Percentiles rank a stretch among this genome's conserved stretches.
Evolutionary conservation across 2,797 vertebrate genomes (phyloP).

Genomic region (Sylvilagus floridanus): DNA sequence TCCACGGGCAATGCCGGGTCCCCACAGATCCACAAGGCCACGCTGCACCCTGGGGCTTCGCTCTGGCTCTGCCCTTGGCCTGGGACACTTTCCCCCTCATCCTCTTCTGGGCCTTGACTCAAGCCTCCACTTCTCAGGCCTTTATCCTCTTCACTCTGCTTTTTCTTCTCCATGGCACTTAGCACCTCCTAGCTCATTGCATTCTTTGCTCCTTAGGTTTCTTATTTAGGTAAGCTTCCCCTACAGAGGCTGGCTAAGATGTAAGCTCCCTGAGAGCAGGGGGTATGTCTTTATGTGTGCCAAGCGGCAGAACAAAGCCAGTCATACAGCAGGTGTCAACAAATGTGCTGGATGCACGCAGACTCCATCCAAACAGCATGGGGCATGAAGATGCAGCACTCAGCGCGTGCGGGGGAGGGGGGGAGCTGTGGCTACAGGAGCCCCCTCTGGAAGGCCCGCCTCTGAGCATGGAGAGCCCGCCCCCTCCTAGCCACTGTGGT

Average conservation of each 20-base stretch:
- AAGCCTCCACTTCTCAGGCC: not conserved
- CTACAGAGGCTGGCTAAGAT: not conserved
- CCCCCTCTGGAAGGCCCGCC: not conserved
- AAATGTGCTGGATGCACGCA: not conserved
- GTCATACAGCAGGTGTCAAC: not conserved
- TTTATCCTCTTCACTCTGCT: not conserved
- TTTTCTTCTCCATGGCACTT: not conserved
- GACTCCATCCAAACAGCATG: not conserved
- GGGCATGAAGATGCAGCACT: too few species aligned
- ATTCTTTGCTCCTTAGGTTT: not conserved
- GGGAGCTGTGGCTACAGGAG: accelerated
- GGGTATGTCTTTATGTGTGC: not conserved
- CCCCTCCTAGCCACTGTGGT: not conserved
- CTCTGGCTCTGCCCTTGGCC: not conserved
- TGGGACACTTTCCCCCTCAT: not conserved
- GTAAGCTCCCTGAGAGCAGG: not conserved
- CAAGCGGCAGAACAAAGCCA: not conserved
- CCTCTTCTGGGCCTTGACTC: not conserved
- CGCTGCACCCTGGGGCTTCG: not conserved
- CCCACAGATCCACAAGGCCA: accelerated
- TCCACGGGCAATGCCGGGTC: accelerated
- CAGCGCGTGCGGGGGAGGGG: not conserved
- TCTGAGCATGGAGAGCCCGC: not conserved
- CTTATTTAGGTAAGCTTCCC: not conserved
- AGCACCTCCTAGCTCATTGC: not conserved